A percentile compares a stretch with the other conserved stretches of the same genome.
Conservation (phyloP, 2,113 vertebrate species). For the Heliornis fulica region DNA sequence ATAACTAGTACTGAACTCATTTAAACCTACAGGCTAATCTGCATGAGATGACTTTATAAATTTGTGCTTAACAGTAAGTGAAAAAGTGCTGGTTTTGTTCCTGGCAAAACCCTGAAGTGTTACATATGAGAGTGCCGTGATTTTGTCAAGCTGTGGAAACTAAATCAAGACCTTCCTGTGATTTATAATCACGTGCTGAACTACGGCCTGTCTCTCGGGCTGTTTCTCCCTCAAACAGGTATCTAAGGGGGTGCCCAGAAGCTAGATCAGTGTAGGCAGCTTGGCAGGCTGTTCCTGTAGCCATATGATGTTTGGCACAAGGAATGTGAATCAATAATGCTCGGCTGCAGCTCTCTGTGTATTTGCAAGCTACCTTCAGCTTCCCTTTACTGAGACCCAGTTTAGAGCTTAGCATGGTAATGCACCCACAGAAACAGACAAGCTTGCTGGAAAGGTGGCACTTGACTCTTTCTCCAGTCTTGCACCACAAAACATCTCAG, state of each 20-base stretch:
- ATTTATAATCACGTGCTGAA: neutral
- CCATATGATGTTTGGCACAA: too few species aligned
- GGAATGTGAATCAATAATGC: rapidly evolving
- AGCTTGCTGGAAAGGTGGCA: neutral
- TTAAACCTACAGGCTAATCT: neutral
- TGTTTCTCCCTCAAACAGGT: neutral
- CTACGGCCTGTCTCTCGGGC: neutral
- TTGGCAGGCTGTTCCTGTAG: neutral
- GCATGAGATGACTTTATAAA: neutral
- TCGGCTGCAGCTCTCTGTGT: neutral
- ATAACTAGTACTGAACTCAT: neutral
- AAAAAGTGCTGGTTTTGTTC: neutral
- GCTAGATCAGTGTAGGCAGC: rapidly evolving
- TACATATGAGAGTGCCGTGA: neutral
- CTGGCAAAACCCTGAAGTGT: neutral
- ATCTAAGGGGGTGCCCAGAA: neutral
- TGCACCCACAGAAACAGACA: neutral
- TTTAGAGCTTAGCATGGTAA: neutral
- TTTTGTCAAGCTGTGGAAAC: neutral
- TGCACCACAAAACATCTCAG: neutral
- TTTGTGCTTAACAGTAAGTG: neutral
- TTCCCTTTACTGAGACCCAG: neutral
- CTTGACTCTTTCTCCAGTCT: rapidly evolving
- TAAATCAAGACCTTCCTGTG: neutral
- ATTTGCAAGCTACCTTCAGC: neutral